Base-by-base conservation (phyloP, 1,140 invertebrate genomes). In the Dendrolimus punctatus region DNA sequence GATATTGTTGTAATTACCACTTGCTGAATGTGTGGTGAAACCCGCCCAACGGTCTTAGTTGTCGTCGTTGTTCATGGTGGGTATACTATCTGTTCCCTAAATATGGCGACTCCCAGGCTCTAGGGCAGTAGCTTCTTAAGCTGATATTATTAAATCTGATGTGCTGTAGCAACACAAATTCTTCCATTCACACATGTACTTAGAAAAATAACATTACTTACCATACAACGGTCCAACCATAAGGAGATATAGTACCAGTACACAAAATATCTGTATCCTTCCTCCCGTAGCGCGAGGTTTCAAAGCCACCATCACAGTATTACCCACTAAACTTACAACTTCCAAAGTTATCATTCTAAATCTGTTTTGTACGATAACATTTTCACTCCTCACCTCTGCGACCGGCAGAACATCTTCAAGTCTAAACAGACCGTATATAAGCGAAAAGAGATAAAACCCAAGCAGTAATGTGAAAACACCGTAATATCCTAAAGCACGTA, bases 211-310 rank as follows among this genome's bases (percentile, higher is more conserved):
- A 23, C 3, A 23, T 23, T 54, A 78, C 80, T 82, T 65, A 89
- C 88, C 88, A 52, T 88, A 87, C 45, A 85, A 71, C 7, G 88
- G 88, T 68, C 88, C 88, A 10, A 88, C 81, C 67, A 89, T 85
- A 10, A 89, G 62, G 36, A 89, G 64, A 45, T 88, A 88, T n/a
- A 88, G 54, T 7, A 80, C 43, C 45, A 89, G 71, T 8, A 89
- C 75, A 38, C 70, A 67, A 49, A 87, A 66, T 62, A 88, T 87
- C 58, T 86, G 79, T 39, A 68, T 71, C 54, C 84, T 78, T 50
- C 82, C 72, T 45, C 76, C 74, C 40, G 69, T 65, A 0, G 70
- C 65, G 47, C 88, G 73, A 43, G 85, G 75, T 58, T 71, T 85
- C n/a, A 88, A 56, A 3, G 73, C 72, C 1, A 89, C 87, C 59